Conservation (phyloP, 2,888 invertebrate genomes). For the Opisthograptis luteolata region DNA sequence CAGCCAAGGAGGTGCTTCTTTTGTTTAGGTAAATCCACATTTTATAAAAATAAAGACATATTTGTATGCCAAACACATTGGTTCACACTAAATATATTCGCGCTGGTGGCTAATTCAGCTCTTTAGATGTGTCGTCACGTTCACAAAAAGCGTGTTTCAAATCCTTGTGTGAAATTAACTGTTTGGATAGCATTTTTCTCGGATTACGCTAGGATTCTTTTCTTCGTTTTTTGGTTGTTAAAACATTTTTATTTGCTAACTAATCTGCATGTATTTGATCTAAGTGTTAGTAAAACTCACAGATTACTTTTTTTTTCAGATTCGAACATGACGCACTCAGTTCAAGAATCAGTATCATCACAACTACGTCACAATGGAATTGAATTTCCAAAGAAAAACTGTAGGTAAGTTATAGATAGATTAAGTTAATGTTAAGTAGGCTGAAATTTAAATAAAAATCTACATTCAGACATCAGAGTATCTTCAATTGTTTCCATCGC, state of each 20-base stretch:
- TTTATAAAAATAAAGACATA: constrained; percentile 1
- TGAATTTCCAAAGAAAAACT: no score
- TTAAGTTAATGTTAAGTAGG: no score
- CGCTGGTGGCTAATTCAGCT: constrained; percentile 62
- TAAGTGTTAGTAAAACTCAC: no score
- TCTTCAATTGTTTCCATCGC: not conserved
- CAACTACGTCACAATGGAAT: no score
- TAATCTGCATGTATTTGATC: no score
- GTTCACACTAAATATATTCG: constrained; percentile 49
- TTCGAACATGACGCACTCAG: no score
- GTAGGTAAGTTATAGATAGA: no score
- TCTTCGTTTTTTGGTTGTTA: constrained; percentile 9
- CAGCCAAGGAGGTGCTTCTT: no score
- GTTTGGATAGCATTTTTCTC: constrained; percentile 26
- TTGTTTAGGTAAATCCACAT: not conserved
- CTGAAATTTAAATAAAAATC: no score
- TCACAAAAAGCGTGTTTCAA: constrained; percentile 51
- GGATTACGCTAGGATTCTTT: constrained; percentile 20
- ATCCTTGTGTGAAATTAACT: constrained; percentile 42
- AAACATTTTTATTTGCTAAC: not conserved
- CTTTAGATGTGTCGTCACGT: constrained; percentile 73
- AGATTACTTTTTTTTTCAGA: no score
- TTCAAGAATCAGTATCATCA: no score
- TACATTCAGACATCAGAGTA: not conserved
- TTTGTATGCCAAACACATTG: constrained; percentile 48